These are phyloP conservation scores for Bovichtus variegatus DNA, from an alignment of 2,797 vertebrate genomes.

Conservation along the genomic window DNA sequence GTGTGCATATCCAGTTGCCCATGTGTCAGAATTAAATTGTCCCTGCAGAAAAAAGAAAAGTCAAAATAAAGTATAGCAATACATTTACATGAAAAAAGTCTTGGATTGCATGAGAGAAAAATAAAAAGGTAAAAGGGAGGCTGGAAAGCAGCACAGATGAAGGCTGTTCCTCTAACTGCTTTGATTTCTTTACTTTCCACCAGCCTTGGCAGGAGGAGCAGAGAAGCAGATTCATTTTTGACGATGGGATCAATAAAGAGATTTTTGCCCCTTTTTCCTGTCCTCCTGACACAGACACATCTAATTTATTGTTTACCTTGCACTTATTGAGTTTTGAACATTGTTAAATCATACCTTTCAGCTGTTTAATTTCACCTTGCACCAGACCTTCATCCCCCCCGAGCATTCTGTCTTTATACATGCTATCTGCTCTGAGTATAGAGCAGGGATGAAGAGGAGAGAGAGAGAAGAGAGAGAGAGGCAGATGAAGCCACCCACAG, in stretches of 20 bases:
- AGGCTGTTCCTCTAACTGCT: neutral
- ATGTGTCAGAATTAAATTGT: neutral
- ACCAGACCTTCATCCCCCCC: constrained; percentile 85
- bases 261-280: constrained; percentile 72
- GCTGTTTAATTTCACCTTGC: constrained; percentile 91
- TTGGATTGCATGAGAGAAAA: neutral
- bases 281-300: constrained; percentile 89
- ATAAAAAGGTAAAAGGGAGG: neutral
- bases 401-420: constrained; percentile 85
- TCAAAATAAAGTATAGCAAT: neutral
- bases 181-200: constrained; percentile 87
- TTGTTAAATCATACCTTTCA: constrained; percentile 96
- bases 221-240: constrained; percentile 93
- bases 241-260: constrained; percentile 90
- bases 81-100: neutral
- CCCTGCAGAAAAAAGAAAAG: neutral
- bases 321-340: constrained; percentile 93
- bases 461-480: neutral
- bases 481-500: constrained; percentile 58
- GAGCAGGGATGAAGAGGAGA: constrained; percentile 33
- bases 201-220: constrained; percentile 87
- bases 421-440: constrained; percentile 59
- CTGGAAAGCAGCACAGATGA: neutral
- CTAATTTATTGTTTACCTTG: constrained; percentile 95
- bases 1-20: neutral